A percentile compares a stretch with the other conserved stretches of the same genome.
These are phyloP conservation scores for Lithophane socia DNA, from an alignment of 2,888 invertebrate species.

Conservation along the genomic window DNA sequence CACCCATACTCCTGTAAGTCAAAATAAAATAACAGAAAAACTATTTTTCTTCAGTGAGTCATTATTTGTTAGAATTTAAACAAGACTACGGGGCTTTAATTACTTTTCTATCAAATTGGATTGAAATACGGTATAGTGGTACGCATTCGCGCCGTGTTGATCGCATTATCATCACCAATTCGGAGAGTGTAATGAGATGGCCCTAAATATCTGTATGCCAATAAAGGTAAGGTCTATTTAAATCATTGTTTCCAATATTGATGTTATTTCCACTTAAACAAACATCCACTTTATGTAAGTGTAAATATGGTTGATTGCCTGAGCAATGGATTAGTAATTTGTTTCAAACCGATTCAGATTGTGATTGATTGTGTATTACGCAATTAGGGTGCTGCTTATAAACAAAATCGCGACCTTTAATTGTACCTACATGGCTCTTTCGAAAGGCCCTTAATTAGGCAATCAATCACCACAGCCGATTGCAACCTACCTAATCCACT, in stretches of 20 bases:
- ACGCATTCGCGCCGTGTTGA: not conserved
- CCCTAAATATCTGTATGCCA: no score
- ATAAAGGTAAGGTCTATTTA: no score
- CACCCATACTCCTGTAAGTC: slow-evolving; percentile 71
- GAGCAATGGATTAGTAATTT: no score
- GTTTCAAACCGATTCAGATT: no score
- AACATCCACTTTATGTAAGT: no score
- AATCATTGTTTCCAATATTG: no score
- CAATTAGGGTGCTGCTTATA: not conserved
- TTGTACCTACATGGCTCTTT: not conserved
- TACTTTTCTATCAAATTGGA: not conserved
- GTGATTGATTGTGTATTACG: no score
- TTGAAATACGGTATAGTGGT: not conserved
- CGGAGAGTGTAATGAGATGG: not conserved
- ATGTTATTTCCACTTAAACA: no score
- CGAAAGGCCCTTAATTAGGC: not conserved
- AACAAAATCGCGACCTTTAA: not conserved
- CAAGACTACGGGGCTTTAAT: not conserved
- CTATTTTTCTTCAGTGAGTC: not conserved
- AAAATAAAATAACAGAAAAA: slow-evolving; percentile 9
- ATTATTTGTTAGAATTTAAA: not conserved
- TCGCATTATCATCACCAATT: not conserved
- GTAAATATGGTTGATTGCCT: no score
- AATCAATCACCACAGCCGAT: not conserved
- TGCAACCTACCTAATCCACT: not conserved